A percentile compares a stretch with the other conserved stretches of the same genome.
These are phyloP conservation scores for Chloropsis hardwickii DNA, from an alignment of 2,113 vertebrate species.

Conservation along the genomic window DNA sequence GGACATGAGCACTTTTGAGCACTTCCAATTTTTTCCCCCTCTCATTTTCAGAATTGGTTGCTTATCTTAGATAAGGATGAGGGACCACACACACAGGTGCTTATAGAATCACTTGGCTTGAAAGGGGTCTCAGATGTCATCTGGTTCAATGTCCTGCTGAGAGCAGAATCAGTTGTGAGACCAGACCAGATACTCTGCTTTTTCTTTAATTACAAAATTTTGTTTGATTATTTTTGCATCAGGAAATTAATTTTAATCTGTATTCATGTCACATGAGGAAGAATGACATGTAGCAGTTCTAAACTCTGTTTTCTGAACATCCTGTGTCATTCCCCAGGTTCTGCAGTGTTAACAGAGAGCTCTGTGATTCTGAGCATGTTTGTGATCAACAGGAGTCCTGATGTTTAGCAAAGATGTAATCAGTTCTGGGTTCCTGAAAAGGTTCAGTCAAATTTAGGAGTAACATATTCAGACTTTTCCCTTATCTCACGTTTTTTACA, in stretches of 20 bases:
- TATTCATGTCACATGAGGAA: background rate
- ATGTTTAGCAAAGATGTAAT: background rate
- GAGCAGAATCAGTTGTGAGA: background rate
- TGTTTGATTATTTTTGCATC: background rate
- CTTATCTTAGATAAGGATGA: background rate
- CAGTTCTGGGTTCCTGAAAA: background rate
- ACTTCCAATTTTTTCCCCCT: background rate
- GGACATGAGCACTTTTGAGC: background rate
- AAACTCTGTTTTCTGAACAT: background rate
- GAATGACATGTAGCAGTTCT: background rate
- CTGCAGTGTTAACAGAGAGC: too few relatives aligned
- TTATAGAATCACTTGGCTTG: background rate
- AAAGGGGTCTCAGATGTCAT: background rate
- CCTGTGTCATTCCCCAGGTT: background rate
- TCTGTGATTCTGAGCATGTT: background rate
- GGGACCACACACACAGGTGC: background rate
- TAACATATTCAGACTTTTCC: background rate
- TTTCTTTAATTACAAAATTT: background rate
- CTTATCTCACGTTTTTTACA: background rate
- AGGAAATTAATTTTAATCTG: background rate
- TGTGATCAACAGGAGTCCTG: background rate
- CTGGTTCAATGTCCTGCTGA: background rate
- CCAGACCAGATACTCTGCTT: background rate
- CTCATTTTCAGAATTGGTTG: background rate
- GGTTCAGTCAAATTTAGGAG: background rate